Base-by-base conservation (phyloP, 2,113 vertebrate genomes). In the Suricata suricatta region DNA sequence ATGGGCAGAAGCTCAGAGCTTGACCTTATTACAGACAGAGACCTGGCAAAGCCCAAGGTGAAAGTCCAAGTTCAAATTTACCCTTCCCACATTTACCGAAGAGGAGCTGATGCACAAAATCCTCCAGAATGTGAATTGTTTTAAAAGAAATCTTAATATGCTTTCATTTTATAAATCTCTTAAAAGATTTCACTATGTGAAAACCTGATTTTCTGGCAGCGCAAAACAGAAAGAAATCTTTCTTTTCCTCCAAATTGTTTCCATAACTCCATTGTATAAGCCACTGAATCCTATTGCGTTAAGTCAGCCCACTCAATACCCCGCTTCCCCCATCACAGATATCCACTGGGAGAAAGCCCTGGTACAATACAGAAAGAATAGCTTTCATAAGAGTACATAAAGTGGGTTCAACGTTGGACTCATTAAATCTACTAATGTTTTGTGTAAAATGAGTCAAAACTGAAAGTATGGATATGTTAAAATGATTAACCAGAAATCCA, bases 231-330 rank as follows among this genome's bases (percentile, higher is more conserved):
- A 96, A 91, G 71, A 89, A 93, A 93, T 88, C 38, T 63, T 90
- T 79, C 35, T 60, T 90, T 97, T 87, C 83, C 50, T 92, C 89
- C 83, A 95, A 96, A 95, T 87, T 84, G 86, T 80, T 93, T 97
- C 87, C 60, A 74, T 97, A 91, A 97, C 89, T 95, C 38, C 33
- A n/a, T 9, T 44, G n/a, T 21, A 50, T 57, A 90, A 92, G 69
- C 88, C 41, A 93, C 0, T 66, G 76, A 94, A 81, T 94, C 54
- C 86, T 92, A 95, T 57, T 97, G 88, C 74, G 82, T 92, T 80
- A 96, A 68, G 52, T 93, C 91, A 66, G 76, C 76, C 52, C n/a
- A 92, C 80, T 98, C 92, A 52, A 68, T 80, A 97, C 38, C 64
- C 38, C 19, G 1, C n/a, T 57, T n/a, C 57, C 50, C 68, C 79